These are phyloP conservation scores for Whitmania pigra DNA, from an alignment of 1,140 invertebrate species.

Conservation along the genomic window DNA sequence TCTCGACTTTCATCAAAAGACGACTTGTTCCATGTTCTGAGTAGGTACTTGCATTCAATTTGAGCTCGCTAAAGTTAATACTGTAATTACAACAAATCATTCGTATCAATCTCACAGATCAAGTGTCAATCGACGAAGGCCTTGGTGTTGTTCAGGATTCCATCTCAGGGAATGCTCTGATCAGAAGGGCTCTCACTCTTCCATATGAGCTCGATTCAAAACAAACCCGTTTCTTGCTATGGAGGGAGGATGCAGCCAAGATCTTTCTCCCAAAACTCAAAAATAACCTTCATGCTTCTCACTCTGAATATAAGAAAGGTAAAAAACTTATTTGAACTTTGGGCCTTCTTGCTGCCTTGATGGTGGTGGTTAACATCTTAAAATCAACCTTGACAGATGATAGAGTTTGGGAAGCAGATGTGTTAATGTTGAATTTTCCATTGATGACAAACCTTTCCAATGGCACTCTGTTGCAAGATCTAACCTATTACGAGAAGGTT, in stretches of 20 bases:
- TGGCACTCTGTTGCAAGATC: slow-evolving; percentile 37
- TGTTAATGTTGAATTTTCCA: slow-evolving; percentile 43
- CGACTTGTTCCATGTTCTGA: neutral
- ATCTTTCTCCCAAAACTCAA: no score
- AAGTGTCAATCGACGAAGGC: neutral
- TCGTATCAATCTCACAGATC: neutral
- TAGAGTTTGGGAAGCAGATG: slow-evolving; percentile 45
- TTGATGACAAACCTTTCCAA: slow-evolving; percentile 35
- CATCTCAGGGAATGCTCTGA: no score
- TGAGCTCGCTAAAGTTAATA: neutral
- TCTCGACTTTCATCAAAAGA: slow-evolving; percentile 6
- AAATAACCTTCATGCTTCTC: neutral
- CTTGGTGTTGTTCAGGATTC: neutral
- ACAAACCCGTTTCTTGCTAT: no score
- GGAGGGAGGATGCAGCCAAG: no score
- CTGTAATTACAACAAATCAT: neutral
- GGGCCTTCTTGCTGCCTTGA: neutral
- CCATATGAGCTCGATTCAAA: no score
- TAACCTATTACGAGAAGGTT: slow-evolving; percentile 41
- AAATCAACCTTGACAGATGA: slow-evolving; percentile 26
- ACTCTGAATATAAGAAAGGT: neutral
- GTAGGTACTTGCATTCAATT: slow-evolving; percentile 3
- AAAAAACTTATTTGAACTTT: neutral
- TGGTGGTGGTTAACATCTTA: neutral
- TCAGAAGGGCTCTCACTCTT: no score